These are phyloP conservation scores for Philereme transversata DNA, from an alignment of 2,888 invertebrate genomes.

Conservation along the genomic window DNA sequence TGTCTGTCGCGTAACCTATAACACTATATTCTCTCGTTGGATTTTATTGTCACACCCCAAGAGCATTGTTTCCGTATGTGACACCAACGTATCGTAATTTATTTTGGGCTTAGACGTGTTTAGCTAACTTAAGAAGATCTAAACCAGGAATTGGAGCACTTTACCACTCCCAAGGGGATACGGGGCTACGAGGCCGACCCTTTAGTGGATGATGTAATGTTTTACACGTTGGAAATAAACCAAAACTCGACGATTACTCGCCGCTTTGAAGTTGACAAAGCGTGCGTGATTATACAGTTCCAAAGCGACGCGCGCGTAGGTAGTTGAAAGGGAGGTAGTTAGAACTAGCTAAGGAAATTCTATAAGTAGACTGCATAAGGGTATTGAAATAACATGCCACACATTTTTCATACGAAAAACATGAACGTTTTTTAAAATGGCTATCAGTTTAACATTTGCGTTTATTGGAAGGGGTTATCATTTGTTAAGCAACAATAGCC, in stretches of 20 bases:
- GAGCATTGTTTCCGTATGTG: constrained; percentile 15
- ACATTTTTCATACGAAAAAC: too few species aligned
- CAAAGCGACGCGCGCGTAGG: constrained; percentile 16
- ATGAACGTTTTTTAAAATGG: constrained; percentile 2
- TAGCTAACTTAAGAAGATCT: constrained; percentile 17
- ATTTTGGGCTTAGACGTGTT: constrained; percentile 18
- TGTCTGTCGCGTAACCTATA: constrained; percentile 18
- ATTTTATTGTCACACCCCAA: constrained; percentile 16
- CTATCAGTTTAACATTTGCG: constrained; percentile 5
- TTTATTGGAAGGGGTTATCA: constrained; percentile 25
- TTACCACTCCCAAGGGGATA: constrained; percentile 43
- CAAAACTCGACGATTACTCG: constrained; percentile 44
- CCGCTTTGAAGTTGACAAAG: constrained; percentile 52
- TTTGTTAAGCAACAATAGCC: constrained; percentile 32
- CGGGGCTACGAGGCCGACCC: constrained; percentile 40
- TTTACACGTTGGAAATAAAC: constrained; percentile 45
- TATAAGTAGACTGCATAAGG: background rate
- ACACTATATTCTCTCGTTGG: constrained; percentile 12
- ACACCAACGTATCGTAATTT: constrained; percentile 21
- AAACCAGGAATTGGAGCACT: constrained; percentile 38
- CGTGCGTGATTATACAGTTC: constrained; percentile 39
- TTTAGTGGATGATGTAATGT: constrained; percentile 42
- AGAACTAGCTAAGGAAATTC: constrained; percentile 13
- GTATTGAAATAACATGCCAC: background rate
- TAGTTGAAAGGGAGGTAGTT: constrained; percentile 20